A percentile compares a stretch with the other conserved stretches of the same genome.
Evolutionary conservation across 1,140 invertebrate genomes (phyloP).

Genomic region (Piezodorus guildinii): DNA sequence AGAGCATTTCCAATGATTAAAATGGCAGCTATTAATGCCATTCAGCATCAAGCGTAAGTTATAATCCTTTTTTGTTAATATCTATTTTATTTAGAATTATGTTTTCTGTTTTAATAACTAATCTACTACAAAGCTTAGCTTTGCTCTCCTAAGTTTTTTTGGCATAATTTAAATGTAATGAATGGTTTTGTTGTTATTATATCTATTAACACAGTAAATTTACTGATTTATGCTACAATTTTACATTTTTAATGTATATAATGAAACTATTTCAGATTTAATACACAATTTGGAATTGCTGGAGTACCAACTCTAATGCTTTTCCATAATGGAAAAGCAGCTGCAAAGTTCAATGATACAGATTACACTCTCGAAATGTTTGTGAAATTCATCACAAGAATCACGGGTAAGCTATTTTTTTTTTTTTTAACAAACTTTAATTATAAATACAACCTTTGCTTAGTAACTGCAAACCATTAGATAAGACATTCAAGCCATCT

Average conservation of each 20-base stretch:
- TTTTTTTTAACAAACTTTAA: background rate
- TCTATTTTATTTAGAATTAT: no score
- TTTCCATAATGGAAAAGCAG: conserved; percentile 81
- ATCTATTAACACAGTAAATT: no score
- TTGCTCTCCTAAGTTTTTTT: background rate
- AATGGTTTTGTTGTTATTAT: no score
- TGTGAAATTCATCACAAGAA: conserved; percentile 64
- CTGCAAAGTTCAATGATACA: conserved; percentile 77
- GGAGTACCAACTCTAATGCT: conserved; percentile 84
- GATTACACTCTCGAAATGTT: conserved; percentile 69
- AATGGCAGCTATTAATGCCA: conserved; percentile 81
- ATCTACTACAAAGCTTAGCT: background rate
- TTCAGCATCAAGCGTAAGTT: conserved; percentile 58
- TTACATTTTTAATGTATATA: no score
- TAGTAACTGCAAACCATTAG: no score
- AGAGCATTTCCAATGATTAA: conserved; percentile 74
- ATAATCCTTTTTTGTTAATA: background rate
- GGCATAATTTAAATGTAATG: background rate
- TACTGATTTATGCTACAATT: no score
- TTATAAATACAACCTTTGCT: no score
- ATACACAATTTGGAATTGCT: conserved; percentile 87
- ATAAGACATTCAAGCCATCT: no score
- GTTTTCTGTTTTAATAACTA: background rate
- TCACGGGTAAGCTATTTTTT: conserved; percentile 44
- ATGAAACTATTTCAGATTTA: conserved; percentile 50